Evolutionary conservation across 2,888 invertebrate genomes (phyloP).

Genomic region (Metacarcinus magister): DNA sequence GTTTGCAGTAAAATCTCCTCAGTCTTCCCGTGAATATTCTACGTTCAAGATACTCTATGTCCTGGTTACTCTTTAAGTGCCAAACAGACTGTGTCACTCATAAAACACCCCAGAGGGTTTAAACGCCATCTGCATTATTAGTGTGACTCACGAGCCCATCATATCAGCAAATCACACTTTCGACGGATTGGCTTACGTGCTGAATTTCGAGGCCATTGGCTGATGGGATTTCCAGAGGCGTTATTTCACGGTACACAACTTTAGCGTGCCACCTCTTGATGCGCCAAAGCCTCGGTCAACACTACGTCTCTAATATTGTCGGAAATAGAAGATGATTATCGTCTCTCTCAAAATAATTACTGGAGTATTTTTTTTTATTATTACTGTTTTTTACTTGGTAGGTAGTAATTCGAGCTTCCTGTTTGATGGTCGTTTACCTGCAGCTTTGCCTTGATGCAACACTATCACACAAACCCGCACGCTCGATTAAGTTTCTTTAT

Average conservation of each 20-base stretch:
- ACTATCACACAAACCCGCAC: background rate
- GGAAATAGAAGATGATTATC: background rate
- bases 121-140: background rate
- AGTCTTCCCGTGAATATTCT: background rate
- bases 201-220: background rate
- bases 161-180: background rate
- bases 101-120: background rate
- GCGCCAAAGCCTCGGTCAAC: background rate
- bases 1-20: background rate
- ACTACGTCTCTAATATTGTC: background rate
- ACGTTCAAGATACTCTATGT: background rate
- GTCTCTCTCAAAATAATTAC: background rate
- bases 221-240: slow-evolving; percentile 26
- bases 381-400: background rate
- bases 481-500: background rate
- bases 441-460: background rate
- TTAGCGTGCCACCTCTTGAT: background rate
- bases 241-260: background rate
- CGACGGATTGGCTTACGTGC: background rate
- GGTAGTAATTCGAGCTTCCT: background rate
- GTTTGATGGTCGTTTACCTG: background rate
- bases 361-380: background rate
- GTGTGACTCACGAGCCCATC: background rate
- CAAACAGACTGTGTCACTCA: background rate
- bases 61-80: background rate